Evolutionary conservation across 2,888 invertebrate species (phyloP).

Genomic region (Parnassius glacialis): DNA sequence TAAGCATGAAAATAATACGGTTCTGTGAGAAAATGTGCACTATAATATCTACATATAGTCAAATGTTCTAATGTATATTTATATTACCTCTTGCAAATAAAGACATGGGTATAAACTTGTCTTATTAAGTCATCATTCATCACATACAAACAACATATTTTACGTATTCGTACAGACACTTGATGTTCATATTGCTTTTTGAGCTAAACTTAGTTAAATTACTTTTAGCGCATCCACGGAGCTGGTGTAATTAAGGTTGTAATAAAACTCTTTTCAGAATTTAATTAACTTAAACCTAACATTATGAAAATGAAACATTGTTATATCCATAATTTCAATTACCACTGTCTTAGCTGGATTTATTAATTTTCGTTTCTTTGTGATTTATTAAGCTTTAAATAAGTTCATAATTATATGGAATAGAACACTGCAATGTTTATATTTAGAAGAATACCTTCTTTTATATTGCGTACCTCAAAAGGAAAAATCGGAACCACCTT

Average conservation of each 20-base stretch:
- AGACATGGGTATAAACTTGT: constrained; percentile 4
- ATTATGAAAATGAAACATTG: constrained; percentile 25
- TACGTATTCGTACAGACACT: constrained; percentile 7
- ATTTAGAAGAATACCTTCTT: too few relatives aligned
- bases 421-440: background rate
- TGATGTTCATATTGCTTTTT: constrained; percentile 24
- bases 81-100: too few relatives aligned
- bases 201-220: constrained; percentile 29
- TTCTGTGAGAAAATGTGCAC: too few relatives aligned
- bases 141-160: constrained; percentile 5
- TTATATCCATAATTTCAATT: constrained; percentile 24
- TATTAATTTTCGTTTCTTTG: constrained; percentile 3
- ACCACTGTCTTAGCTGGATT: constrained; percentile 14
- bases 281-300: constrained; percentile 26
- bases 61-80: too few relatives aligned
- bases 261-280: constrained; percentile 27
- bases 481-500: too few relatives aligned
- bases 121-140: constrained; percentile 8
- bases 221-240: constrained; percentile 27
- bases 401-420: background rate
- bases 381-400: constrained; percentile 16
- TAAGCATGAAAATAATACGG: too few relatives aligned
- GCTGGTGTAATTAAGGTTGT: constrained; percentile 24
- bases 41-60: too few relatives aligned
- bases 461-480: too few relatives aligned